These are phyloP conservation scores for Phainopepla nitens DNA, from an alignment of 2,113 vertebrate species.

Conservation along the genomic window DNA sequence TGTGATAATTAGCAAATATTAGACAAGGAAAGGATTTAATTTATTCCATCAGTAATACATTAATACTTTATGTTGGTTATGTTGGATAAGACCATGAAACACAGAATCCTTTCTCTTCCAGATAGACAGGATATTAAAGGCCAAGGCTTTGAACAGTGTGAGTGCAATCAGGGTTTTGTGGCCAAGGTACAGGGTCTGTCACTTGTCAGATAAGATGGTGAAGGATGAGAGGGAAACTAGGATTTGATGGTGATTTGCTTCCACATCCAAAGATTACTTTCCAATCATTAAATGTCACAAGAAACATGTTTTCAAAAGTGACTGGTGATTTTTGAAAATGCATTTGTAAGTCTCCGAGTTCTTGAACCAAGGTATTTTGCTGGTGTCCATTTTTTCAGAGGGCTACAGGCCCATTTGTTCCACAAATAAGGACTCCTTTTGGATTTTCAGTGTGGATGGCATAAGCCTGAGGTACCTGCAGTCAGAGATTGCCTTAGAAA, in stretches of 20 bases:
- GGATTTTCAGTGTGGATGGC: not conserved
- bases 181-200: not conserved
- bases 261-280: not conserved
- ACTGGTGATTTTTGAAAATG: not conserved
- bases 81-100: not conserved
- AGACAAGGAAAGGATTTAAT: not conserved
- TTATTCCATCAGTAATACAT: not conserved
- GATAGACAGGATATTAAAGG: not conserved
- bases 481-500: not conserved
- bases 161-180: not conserved
- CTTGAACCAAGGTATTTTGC: not conserved
- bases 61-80: not conserved
- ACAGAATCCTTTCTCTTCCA: not conserved
- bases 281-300: not conserved
- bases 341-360: not conserved
- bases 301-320: not conserved
- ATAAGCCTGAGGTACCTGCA: not conserved
- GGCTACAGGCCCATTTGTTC: not conserved
- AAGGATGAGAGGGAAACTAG: not conserved
- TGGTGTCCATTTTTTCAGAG: not conserved
- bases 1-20: not conserved
- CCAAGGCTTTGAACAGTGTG: not conserved
- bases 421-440: not conserved
- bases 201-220: not conserved
- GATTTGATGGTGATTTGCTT: not conserved